phyloP scores from a whole-genome alignment of 2,113 vertebrate species.

The Semnornis frantzii region DNA sequence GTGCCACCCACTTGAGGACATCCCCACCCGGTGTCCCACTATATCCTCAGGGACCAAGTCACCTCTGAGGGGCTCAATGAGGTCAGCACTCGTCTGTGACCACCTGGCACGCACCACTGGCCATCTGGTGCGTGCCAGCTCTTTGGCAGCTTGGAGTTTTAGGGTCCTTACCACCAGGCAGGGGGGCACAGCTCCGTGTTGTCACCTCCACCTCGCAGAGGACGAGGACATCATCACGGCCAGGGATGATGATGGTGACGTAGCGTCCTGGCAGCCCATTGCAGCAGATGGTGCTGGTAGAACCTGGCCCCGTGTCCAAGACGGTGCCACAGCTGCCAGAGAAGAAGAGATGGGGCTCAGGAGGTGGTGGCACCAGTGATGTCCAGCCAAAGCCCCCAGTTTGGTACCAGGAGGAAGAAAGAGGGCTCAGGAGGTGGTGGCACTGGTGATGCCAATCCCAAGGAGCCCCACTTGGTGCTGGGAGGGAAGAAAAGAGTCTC shows the following conservation, averaged over 20 bases:
- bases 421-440: no score
- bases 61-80: rapidly evolving
- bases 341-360: no score
- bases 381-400: no score
- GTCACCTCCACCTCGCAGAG: neutral
- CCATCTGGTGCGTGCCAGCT: neutral
- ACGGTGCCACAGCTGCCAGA: neutral
- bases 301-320: neutral
- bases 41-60: no score
- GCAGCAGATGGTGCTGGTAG: neutral
- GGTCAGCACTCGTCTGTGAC: rapidly evolving
- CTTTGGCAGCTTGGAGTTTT: rapidly evolving
- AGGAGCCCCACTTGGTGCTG: no score
- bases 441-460: no score
- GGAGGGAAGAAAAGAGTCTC: no score
- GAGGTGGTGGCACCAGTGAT: no score
- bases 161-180: neutral
- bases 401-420: no score
- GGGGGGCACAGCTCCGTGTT: neutral
- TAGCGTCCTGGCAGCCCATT: neutral
- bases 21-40: neutral
- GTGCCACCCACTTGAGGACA: neutral
- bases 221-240: neutral
- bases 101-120: neutral
- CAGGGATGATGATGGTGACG: neutral